Evolutionary conservation across 2,797 vertebrate species (phyloP), one percentile per base, ranked within the genome.

Genomic region (Vultur gryphus): DNA sequence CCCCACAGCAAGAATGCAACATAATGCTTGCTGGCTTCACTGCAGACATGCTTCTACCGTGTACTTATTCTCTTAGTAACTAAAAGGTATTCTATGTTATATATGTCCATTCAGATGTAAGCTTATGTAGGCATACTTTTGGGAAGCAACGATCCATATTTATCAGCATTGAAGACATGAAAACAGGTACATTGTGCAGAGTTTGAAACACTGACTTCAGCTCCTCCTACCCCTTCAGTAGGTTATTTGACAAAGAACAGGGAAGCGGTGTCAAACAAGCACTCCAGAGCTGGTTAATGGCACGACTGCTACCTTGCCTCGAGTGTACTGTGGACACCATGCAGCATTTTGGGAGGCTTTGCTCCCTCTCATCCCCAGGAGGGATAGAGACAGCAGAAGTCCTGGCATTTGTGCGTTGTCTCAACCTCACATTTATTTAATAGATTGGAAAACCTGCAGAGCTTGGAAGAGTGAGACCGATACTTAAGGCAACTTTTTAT

Each of bases 291-390:
- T 76, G 43, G n/a, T 48, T 76, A 33, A 58, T 0, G 1, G 24
- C 31, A 57, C 1, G 0, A 20, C 7, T 76, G 16, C 11, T 75
- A 9, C 59, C 66, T 85, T 83, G 44, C 48, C 46, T 65, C 1
- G 2, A 4, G 37, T 1, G 1, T 33, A 37, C 25, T 21, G 16
- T 1, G 8, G 62, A 23, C 28, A 57, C 4, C 1, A 1, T 19
- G 29, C 15, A 66, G 49, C 11, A 13, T 23, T 92, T 84, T 52
- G 13, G 23, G 67, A 66, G 15, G 26, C 20, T 95, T 83, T 87
- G 7, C 9, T 94, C 14, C 49, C 37, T 49, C 17, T 61, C 46
- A 37, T 44, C 11, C 25, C 12, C 51, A 37, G 28, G 21, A 77
- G 67, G 19, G 16, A 54, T 1, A 69, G 31, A 67, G 39, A 46